Conservation (phyloP, 1,140 invertebrate species). For the Cheumatopsyche charites region DNA sequence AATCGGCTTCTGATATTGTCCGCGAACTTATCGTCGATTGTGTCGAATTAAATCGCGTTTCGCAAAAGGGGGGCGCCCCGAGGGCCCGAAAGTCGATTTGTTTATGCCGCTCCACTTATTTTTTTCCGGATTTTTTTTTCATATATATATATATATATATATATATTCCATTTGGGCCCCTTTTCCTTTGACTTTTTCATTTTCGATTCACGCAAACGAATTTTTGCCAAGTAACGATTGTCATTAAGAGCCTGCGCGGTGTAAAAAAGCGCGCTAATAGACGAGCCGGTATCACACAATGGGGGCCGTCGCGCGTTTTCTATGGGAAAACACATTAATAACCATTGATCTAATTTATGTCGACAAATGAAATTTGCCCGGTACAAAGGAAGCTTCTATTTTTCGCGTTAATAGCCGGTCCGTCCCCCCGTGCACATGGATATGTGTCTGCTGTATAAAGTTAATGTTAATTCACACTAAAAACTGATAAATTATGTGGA, state of each 20-base stretch:
- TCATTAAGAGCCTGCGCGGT: conserved; percentile 42
- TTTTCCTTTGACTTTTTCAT: conserved; percentile 31
- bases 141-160: background rate
- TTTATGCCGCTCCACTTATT: conserved; percentile 11
- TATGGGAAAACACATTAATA: conserved; percentile 50
- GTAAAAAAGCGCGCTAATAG: conserved; percentile 39
- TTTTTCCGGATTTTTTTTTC: conserved; percentile 27
- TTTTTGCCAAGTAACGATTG: conserved; percentile 49
- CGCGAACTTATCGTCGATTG: no score
- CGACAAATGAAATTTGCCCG: conserved; percentile 47
- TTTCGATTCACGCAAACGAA: conserved; percentile 42
- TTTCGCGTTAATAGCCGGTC: conserved; percentile 32
- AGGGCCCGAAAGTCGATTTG: conserved; percentile 26
- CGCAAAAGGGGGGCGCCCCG: background rate
- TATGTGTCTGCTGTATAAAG: no score
- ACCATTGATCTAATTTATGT: conserved; percentile 48
- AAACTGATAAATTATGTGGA: no score
- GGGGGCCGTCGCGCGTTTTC: conserved; percentile 27
- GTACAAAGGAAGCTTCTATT: conserved; percentile 33
- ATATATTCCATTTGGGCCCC: background rate
- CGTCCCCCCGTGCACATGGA: background rate
- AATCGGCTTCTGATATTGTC: no score
- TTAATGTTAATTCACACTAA: no score
- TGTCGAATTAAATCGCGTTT: background rate
- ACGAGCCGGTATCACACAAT: conserved; percentile 16